Evolutionary conservation across 2,797 vertebrate genomes (phyloP).

Genomic region (Chromobotia macracanthus): DNA sequence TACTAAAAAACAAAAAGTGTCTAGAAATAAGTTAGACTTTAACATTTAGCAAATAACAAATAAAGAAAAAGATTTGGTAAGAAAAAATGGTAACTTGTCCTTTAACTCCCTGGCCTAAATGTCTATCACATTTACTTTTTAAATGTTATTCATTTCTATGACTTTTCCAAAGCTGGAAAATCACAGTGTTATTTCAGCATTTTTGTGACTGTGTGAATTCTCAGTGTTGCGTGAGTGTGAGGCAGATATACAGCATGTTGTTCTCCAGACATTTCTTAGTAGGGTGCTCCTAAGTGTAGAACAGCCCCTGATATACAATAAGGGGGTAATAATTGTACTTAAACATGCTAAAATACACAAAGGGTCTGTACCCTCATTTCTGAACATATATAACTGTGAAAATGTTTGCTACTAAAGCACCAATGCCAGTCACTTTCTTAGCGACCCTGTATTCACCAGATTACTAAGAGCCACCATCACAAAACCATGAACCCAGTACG

Average conservation of each 20-base stretch:
- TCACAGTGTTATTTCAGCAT: too few species aligned
- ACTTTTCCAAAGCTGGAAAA: too few species aligned
- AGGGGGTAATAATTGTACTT: conserved; percentile 74
- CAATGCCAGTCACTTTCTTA: conserved; percentile 66
- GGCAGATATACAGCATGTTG: conserved; percentile 32
- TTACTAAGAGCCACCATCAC: conserved; percentile 70
- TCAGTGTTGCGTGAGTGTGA: too few species aligned
- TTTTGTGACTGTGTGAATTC: too few species aligned
- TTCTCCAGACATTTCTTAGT: conserved; percentile 69
- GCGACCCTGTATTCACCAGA: conserved; percentile 66
- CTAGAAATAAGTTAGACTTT: too few species aligned
- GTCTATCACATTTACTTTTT: too few species aligned
- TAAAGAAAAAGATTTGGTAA: too few species aligned
- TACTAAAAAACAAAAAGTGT: too few species aligned
- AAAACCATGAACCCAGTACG: conserved; percentile 78
- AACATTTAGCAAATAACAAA: too few species aligned
- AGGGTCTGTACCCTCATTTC: conserved; percentile 76
- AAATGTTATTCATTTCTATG: too few species aligned
- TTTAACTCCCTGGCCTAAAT: too few species aligned
- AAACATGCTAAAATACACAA: conserved; percentile 74
- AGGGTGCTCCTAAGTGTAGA: conserved; percentile 66
- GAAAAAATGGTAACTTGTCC: too few species aligned
- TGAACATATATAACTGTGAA: conserved; percentile 66
- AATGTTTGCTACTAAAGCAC: conserved; percentile 72
- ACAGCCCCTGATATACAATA: conserved; percentile 77